Percentiles rank a stretch among this genome's conserved stretches.
phyloP scores from a whole-genome alignment of 1,140 invertebrate species.

The Chrysomallon squamiferum region DNA sequence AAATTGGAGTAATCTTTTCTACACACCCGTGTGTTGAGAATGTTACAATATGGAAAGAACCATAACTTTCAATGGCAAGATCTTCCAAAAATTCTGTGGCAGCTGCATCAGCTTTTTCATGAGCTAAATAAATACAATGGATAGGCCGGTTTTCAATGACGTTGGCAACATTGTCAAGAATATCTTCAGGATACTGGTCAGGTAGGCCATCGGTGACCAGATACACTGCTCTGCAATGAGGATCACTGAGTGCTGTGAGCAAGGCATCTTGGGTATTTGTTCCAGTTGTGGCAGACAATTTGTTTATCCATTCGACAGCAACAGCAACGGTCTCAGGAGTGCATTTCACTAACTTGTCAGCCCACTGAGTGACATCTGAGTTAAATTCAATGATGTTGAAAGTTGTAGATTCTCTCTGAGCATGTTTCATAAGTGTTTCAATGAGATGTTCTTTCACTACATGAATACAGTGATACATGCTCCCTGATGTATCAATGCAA shows the following conservation, averaged over 20 bases:
- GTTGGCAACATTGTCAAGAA: constrained; percentile 53
- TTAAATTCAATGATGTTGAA: constrained; percentile 64
- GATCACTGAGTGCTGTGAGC: constrained; percentile 55
- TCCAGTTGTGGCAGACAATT: constrained; percentile 58
- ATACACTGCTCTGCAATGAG: constrained; percentile 56
- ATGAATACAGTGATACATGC: constrained; percentile 58
- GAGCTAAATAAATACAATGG: constrained; percentile 59
- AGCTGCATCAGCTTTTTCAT: constrained; percentile 45
- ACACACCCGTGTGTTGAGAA: constrained; percentile 55
- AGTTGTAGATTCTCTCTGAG: constrained; percentile 32
- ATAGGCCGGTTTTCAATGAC: constrained; percentile 42
- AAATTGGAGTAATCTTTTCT: constrained; percentile 58
- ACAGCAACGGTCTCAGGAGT: constrained; percentile 59
- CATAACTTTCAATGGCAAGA: constrained; percentile 60
- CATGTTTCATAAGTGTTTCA: constrained; percentile 53
- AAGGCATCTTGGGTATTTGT: constrained; percentile 62
- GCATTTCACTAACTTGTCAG: constrained; percentile 62
- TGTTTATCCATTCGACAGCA: constrained; percentile 58
- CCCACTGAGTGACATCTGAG: constrained; percentile 60
- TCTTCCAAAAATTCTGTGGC: constrained; percentile 60
- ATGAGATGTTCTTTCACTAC: constrained; percentile 61
- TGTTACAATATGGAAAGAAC: constrained; percentile 58
- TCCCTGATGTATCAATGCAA: constrained; percentile 62
- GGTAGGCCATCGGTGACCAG: constrained; percentile 62
- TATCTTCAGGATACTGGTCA: constrained; percentile 58